Conservation (phyloP, 1,140 invertebrate genomes). For the Drosophila arawakana region DNA sequence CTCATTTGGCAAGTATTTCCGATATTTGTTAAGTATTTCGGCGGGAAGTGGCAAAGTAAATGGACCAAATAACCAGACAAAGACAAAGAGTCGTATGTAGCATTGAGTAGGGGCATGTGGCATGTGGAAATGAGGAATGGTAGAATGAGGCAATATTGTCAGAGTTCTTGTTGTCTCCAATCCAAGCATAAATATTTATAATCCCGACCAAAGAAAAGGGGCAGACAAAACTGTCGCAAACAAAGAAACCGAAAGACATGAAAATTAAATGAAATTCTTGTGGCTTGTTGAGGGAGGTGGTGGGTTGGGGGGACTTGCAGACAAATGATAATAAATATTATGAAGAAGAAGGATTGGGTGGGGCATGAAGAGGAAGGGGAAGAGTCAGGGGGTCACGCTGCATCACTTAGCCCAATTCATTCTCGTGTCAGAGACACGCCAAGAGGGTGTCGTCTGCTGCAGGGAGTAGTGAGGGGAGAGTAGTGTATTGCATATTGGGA, state of each 20-base stretch:
- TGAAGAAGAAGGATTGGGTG: conserved; percentile 22
- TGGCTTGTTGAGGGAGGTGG: conserved; percentile 28
- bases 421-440: conserved; percentile 19
- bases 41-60: conserved; percentile 17
- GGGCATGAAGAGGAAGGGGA: not conserved
- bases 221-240: conserved; percentile 27
- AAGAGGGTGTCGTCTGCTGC: not conserved
- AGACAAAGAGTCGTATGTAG: not conserved
- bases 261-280: conserved; percentile 48
- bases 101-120: too few species aligned
- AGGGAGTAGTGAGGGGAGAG: not conserved
- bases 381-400: conserved; percentile 37
- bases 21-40: conserved; percentile 22
- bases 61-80: conserved; percentile 14
- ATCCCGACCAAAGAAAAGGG: conserved; percentile 15
- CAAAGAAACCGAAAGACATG: conserved; percentile 37
- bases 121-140: too few species aligned
- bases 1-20: conserved; percentile 9
- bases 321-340: conserved; percentile 77
- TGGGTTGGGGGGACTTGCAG: conserved; percentile 18
- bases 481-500: not conserved
- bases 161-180: conserved; percentile 43
- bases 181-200: conserved; percentile 71
- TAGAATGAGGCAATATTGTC: conserved; percentile 20
- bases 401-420: conserved; percentile 46